Base-by-base conservation (phyloP, 2,113 vertebrate genomes). In the Chloroceryle aenea region DNA sequence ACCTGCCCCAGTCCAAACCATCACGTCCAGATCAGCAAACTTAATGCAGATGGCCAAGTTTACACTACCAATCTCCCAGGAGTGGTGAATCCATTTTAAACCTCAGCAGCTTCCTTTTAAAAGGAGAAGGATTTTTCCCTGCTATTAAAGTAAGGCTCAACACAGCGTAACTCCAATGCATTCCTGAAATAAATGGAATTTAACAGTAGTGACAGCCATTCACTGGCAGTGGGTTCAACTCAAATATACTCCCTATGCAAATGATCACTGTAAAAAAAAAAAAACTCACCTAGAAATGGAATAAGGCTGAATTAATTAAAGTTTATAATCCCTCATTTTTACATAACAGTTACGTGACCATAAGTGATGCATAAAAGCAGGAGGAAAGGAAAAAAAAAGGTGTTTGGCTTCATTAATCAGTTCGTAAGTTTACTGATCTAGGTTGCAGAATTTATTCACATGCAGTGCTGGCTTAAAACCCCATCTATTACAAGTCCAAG, bases 251-350 rank as follows among this genome's bases (percentile, higher is more conserved):
- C 58, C 59, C 59, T 86, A 38, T 71, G 87, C 67, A 96, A 85
- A 83, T 62, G 42, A 76, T 68, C 48, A 76, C 18, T 50, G 34
- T 23, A 75, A 87, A 85, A 92, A 86, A 91, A 77, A 87, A 67
- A 45, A 43, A 45, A 45, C 52, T 85, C 50, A 73, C 52, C 82
- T 92, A 93, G 47, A 95, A 97, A 92, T 40, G 29, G 79, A 95
- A 94, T 55, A 61, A 88, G 85, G 64, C 92, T 93, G 93, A 94
- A 93, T 94, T 97, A 94, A 95, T 96, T 91, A 75, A 92, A 95
- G 52, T 95, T 96, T 92, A 95, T 90, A 96, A 95, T 88, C 90
- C 85, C 82, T 88, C 79, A 94, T 88, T 94, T 96, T 94, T 92
- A 96, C 64, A 72, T 78, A 90, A 90, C 15, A 88, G 90, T 89